Percentiles rank a stretch among this genome's conserved stretches.
Conservation (phyloP, 64 coral and sea anemone species). For the Actinia tenebrosa region DNA sequence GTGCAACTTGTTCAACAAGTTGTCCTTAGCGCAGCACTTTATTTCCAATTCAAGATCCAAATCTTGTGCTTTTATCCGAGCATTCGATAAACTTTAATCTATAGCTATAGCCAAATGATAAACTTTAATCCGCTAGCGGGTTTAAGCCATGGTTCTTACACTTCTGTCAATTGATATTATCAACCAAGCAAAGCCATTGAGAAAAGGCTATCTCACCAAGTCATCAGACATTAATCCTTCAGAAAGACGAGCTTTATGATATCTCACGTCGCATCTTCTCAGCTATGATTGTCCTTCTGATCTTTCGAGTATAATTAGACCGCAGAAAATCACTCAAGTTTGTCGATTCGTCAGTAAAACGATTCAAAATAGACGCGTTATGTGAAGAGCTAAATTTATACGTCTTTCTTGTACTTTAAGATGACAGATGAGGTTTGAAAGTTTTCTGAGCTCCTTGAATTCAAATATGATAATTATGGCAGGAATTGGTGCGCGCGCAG, state of each 20-base stretch:
- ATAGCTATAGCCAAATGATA: not conserved
- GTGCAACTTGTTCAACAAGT: not conserved
- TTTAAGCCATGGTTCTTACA: not conserved
- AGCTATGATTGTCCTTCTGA: not conserved
- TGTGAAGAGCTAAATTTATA: not conserved
- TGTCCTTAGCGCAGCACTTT: conserved; percentile 3
- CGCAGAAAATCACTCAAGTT: not conserved
- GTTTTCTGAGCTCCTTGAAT: not conserved
- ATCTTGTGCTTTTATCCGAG: conserved; percentile 8
- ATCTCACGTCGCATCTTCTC: conserved; percentile 14
- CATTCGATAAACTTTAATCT: conserved; percentile 10
- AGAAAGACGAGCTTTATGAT: conserved; percentile 12
- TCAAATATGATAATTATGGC: not conserved
- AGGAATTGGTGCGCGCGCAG: not conserved
- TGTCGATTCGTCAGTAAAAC: not conserved
- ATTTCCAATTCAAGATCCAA: conserved; percentile 11
- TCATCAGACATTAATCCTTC: conserved; percentile 8
- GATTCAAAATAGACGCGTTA: not conserved
- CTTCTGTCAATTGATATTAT: conserved; percentile 7
- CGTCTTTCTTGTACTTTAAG: not conserved
- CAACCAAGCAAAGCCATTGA: not conserved
- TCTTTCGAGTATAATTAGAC: conserved; percentile 11
- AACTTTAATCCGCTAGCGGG: not conserved
- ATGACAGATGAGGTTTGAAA: not conserved
- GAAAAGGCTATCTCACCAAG: conserved; percentile 1